Conservation (phyloP, 2,113 vertebrate species). For the Todiramphus saurophagus region DNA sequence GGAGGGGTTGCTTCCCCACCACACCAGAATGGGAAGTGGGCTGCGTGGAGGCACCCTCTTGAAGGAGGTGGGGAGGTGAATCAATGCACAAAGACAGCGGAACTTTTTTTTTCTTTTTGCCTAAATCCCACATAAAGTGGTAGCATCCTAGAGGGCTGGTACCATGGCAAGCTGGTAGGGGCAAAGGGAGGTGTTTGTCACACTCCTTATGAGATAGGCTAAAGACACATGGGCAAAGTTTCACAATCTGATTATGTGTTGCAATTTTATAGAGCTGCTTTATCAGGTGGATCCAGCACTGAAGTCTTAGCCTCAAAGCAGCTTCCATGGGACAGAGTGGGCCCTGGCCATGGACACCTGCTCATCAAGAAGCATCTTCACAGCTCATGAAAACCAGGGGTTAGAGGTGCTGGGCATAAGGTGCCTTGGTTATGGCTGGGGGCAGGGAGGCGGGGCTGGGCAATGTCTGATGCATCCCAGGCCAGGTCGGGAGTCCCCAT, state of each 20-base stretch:
- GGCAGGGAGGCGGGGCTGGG: too few relatives aligned
- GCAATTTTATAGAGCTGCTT: neutral
- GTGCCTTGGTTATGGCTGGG: neutral
- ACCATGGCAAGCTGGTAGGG: neutral
- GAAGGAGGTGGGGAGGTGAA: neutral
- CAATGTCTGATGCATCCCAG: neutral
- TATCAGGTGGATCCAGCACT: neutral
- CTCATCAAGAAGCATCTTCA: neutral
- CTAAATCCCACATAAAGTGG: neutral
- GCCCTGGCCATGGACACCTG: neutral
- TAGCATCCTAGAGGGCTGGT: neutral
- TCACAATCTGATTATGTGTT: neutral
- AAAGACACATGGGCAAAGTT: neutral
- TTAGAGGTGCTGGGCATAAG: neutral
- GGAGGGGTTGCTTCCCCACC: neutral
- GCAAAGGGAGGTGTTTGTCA: neutral
- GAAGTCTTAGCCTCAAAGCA: neutral
- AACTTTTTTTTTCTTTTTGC: neutral
- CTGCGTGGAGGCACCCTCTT: neutral
- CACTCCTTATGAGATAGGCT: neutral
- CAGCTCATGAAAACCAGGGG: neutral
- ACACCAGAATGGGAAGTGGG: neutral
- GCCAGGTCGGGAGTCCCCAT: neutral
- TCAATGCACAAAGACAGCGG: neutral
- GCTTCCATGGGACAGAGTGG: neutral